These are phyloP conservation scores for Bryconaethiops microstoma DNA, from an alignment of 2,797 vertebrate genomes.

Conservation along the genomic window DNA sequence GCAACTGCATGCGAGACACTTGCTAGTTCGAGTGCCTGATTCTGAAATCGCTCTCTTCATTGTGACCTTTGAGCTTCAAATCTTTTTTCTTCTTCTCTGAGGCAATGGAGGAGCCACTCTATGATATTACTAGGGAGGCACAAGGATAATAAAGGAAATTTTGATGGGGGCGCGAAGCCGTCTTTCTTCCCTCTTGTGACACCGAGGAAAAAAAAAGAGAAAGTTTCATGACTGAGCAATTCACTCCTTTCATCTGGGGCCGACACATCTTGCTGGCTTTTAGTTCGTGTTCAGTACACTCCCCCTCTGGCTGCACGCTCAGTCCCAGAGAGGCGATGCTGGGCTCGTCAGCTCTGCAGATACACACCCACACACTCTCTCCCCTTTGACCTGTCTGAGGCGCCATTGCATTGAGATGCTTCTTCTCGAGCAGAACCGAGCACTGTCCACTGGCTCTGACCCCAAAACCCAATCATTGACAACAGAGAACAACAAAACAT, in stretches of 20 bases:
- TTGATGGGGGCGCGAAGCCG: slow-evolving; percentile 23
- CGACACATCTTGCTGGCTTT: slow-evolving; percentile 65
- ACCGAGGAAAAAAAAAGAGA: slow-evolving; percentile 22
- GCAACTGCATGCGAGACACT: slow-evolving; percentile 22
- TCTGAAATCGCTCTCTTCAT: slow-evolving; percentile 41
- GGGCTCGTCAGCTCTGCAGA: slow-evolving; percentile 51
- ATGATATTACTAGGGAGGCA: slow-evolving; percentile 39
- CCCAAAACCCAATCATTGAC: slow-evolving; percentile 69
- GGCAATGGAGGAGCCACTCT: slow-evolving; percentile 39
- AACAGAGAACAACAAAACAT: slow-evolving; percentile 65
- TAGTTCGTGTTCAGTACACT: slow-evolving; percentile 59
- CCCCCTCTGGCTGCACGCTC: slow-evolving; percentile 60
- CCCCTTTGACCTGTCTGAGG: slow-evolving; percentile 56
- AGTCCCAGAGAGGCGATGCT: slow-evolving; percentile 64
- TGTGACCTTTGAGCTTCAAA: slow-evolving; percentile 38
- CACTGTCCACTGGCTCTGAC: slow-evolving; percentile 62
- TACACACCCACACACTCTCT: slow-evolving; percentile 41
- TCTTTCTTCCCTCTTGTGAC: slow-evolving; percentile 40
- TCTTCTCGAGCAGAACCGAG: slow-evolving; percentile 56
- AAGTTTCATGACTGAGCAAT: slow-evolving; percentile 56
- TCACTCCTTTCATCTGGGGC: slow-evolving; percentile 63
- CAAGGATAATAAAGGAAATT: slow-evolving; percentile 44
- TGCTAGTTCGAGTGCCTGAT: slow-evolving; percentile 31
- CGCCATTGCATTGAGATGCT: slow-evolving; percentile 59
- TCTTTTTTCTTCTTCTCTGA: slow-evolving; percentile 24